Evolutionary conservation across 2,797 vertebrate genomes (phyloP).

Genomic region (Rousettus madagascariensis): DNA sequence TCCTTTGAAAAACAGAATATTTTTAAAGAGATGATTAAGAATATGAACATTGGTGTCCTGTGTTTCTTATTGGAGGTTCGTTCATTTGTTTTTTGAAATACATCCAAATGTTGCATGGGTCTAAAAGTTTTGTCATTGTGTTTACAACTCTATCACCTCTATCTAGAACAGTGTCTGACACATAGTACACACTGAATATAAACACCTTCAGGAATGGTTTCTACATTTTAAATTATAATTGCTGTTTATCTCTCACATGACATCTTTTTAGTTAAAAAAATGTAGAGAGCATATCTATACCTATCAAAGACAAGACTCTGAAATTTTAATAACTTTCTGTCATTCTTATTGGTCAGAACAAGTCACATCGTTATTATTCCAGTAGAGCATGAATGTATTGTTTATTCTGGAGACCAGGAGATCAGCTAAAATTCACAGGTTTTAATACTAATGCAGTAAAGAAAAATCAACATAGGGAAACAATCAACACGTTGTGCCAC

Average conservation of each 20-base stretch:
- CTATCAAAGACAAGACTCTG: not conserved
- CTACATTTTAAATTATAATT: not conserved
- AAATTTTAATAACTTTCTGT: not conserved
- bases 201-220: not conserved
- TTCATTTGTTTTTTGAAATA: not conserved
- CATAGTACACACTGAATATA: not conserved
- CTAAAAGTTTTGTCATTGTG: not conserved
- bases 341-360: not conserved
- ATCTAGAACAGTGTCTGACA: not conserved
- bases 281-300: not conserved
- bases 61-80: not conserved
- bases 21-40: not conserved
- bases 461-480: not conserved
- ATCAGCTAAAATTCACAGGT: not conserved
- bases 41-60: not conserved
- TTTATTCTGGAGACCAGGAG: not conserved
- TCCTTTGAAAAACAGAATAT: not conserved
- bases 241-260: not conserved
- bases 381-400: not conserved
- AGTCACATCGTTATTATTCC: not conserved
- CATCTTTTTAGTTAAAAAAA: not conserved
- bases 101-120: not conserved
- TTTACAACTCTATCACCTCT: not conserved
- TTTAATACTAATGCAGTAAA: not conserved
- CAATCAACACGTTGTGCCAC: not conserved